Percentiles rank a stretch among this genome's conserved stretches.
Conservation (phyloP, 2,797 vertebrate genomes). For the Simalia tracyae region DNA sequence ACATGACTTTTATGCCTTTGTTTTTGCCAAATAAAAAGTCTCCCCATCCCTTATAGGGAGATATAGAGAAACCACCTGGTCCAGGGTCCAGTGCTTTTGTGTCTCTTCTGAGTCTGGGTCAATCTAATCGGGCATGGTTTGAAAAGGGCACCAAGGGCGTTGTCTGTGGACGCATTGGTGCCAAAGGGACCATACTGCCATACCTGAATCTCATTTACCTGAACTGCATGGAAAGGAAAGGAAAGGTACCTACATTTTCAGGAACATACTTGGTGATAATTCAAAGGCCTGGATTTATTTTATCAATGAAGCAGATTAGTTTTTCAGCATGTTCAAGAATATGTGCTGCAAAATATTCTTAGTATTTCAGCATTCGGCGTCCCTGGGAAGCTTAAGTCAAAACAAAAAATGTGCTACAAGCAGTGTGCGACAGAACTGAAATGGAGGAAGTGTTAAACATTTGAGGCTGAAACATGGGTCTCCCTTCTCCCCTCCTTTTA, state of each 20-base stretch:
- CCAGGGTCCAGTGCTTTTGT: neutral
- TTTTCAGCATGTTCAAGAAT: neutral
- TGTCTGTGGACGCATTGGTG: neutral
- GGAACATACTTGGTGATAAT: neutral
- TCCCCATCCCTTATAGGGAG: neutral
- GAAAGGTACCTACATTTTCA: accelerated
- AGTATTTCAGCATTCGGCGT: neutral
- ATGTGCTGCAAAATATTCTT: conserved; percentile 14
- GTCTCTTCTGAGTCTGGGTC: neutral
- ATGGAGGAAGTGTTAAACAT: conserved; percentile 24
- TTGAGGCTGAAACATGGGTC: conserved; percentile 1
- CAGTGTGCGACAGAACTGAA: neutral
- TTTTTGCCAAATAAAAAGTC: neutral
- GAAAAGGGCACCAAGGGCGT: neutral
- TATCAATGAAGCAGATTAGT: neutral
- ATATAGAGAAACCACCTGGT: neutral
- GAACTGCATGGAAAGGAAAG: neutral
- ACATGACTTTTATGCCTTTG: neutral
- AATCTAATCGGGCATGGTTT: neutral
- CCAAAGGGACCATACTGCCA: neutral
- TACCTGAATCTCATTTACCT: neutral
- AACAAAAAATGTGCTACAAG: neutral
- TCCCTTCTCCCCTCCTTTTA: conserved; percentile 36
- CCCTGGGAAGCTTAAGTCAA: neutral
- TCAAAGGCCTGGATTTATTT: neutral